Base-by-base conservation (phyloP, 2,113 vertebrate genomes). In the Caranx melampygus region DNA sequence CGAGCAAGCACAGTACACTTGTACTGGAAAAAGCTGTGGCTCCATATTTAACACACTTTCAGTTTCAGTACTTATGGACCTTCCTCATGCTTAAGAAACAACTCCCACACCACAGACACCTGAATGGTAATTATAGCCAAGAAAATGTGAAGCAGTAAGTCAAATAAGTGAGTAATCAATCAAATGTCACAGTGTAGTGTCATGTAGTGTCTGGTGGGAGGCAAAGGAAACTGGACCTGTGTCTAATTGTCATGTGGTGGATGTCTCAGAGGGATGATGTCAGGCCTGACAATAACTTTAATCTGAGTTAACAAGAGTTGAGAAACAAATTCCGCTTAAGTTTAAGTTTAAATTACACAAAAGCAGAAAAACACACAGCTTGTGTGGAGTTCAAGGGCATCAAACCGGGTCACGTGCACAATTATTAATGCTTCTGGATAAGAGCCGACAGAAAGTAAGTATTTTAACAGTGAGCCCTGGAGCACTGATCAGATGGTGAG, bases 401-500 rank as follows among this genome's bases (percentile, higher is more conserved):
- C n/a, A 52, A 18, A 52, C 60, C 33, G 47, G 13, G 51, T 12
- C 1, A 31, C 26, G 18, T 45, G 51, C 64, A 71, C 12, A 47
- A 26, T 34, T 52, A 49, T n/a, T 49, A 45, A 33, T 62, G 51
- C 1, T 49, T 57, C 26, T 85, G 61, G 55, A 55, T 3, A 2
- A 7, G 40, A 57, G 64, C 63, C 68, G 63, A 83, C 6, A 42
- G 67, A 83, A 42, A 71, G 45, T 3, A 71, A 75, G 42, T 37
- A 10, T 71, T 67, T 59, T 45, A 51, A 55, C 37, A 45, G 64
- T 15, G 65, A 77, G 72, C 59, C 88, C 72, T 47, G 7, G 13
- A 89, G 87, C 64, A 2, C 10, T 35, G 35, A 77, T 88, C 80
- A 75, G 74, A 73, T 26, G 75, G 85, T 91, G 88, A 79, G 79